Percentiles rank a stretch among this genome's conserved stretches.
Evolutionary conservation across 1,140 invertebrate species (phyloP).

Genomic region (Drosophila azteca): DNA sequence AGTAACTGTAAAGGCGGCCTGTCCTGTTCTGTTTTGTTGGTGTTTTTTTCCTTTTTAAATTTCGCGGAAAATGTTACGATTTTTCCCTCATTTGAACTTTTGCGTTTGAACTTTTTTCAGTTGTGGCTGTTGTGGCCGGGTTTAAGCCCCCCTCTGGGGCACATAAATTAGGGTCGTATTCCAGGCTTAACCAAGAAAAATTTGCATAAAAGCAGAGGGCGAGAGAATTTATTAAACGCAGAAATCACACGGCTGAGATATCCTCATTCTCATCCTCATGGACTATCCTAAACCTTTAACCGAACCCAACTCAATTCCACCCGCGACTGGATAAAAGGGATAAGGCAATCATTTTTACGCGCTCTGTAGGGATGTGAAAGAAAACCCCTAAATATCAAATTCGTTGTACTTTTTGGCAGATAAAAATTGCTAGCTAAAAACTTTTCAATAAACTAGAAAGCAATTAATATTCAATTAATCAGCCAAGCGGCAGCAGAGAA

Average conservation of each 20-base stretch:
- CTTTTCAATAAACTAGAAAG: constrained; percentile 12
- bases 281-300: background rate
- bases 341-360: constrained; percentile 32
- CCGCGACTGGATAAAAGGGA: constrained; percentile 20
- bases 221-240: constrained; percentile 56
- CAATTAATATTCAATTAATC: constrained; percentile 29
- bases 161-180: constrained; percentile 50
- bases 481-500: constrained; percentile 5
- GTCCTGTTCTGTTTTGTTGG: too few species aligned
- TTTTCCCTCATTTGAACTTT: constrained; percentile 41
- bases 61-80: constrained; percentile 34
- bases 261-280: constrained; percentile 4
- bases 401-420: constrained; percentile 2
- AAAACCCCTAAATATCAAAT: constrained; percentile 19
- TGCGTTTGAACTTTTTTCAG: constrained; percentile 10
- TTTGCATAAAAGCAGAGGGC: constrained; percentile 60
- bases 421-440: constrained; percentile 9
- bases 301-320: background rate
- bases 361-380: background rate
- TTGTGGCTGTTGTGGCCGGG: background rate
- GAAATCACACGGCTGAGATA: constrained; percentile 54
- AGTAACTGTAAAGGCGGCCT: constrained; percentile 29
- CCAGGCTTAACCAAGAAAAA: constrained; percentile 50
- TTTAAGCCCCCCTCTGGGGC: constrained; percentile 10
- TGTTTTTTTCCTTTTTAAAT: constrained; percentile 35